Conservation (phyloP, 2,113 vertebrate genomes). For the Plecotus auritus region DNA sequence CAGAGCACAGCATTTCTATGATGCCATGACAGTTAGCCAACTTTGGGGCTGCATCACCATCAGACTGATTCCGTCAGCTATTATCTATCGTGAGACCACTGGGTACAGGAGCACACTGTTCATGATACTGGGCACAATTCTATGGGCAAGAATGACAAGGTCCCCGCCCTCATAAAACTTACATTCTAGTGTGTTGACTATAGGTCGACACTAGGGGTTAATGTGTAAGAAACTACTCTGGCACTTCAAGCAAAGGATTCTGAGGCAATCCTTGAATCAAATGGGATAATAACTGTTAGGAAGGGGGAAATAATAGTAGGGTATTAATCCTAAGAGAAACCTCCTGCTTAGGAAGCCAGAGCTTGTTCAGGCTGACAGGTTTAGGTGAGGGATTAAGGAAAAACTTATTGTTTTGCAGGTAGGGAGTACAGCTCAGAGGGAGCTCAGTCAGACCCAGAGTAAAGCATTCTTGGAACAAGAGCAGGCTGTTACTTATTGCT, state of each 20-base stretch:
- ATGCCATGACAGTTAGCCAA: neutral
- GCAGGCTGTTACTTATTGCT: conserved; percentile 35
- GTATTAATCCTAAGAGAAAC: neutral
- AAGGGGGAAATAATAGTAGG: neutral
- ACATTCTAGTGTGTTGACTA: neutral
- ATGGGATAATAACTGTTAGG: neutral
- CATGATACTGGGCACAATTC: too few relatives aligned
- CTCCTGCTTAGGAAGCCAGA: neutral
- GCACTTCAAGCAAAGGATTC: neutral
- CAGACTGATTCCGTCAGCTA: neutral
- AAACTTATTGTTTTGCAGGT: neutral
- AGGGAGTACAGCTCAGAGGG: neutral
- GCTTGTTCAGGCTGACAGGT: neutral
- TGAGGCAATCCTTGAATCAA: neutral
- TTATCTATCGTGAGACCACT: neutral
- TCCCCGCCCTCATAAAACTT: neutral
- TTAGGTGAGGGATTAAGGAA: neutral
- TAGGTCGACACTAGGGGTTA: neutral
- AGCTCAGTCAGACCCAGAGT: neutral
- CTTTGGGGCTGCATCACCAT: neutral
- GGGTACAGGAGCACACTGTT: neutral
- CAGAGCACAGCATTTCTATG: neutral
- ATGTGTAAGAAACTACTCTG: neutral
- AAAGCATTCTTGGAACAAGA: conserved; percentile 44
- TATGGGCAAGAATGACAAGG: neutral